Conservation (phyloP, 2,113 vertebrate species). For the Pristiophorus japonicus region DNA sequence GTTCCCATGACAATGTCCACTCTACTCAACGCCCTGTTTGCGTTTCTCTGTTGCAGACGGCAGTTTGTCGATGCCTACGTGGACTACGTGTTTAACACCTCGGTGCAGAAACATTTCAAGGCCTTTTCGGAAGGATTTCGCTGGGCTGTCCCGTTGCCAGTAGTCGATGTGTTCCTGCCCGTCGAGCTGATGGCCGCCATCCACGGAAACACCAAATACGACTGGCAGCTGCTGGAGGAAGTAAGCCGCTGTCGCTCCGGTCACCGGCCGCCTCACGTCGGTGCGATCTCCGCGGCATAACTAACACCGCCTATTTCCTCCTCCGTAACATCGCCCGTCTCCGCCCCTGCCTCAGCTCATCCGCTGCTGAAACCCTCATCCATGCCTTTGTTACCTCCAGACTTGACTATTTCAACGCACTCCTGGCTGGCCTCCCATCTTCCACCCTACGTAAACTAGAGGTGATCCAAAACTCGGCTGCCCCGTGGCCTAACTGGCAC, state of each 20-base stretch:
- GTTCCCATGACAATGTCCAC: background rate
- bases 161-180: slow-evolving; percentile 53
- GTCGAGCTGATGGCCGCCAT: slow-evolving; percentile 50
- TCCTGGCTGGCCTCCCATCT: too few relatives aligned
- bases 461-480: too few relatives aligned
- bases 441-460: too few relatives aligned
- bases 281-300: too few relatives aligned
- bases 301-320: too few relatives aligned
- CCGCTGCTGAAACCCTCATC: too few relatives aligned
- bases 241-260: slow-evolving; percentile 39
- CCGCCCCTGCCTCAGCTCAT: too few relatives aligned
- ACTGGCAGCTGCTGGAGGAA: slow-evolving; percentile 54
- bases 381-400: too few relatives aligned
- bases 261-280: background rate
- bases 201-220: slow-evolving; percentile 42
- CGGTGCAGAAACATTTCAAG: slow-evolving; percentile 47
- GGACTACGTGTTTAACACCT: slow-evolving; percentile 51
- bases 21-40: background rate
- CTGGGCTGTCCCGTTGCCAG: slow-evolving; percentile 47
- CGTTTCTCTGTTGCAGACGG: slow-evolving; percentile 44
- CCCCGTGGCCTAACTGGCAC: too few relatives aligned
- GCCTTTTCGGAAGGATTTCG: slow-evolving; percentile 53
- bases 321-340: too few relatives aligned
- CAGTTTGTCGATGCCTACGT: slow-evolving; percentile 57
- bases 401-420: too few relatives aligned